Evolutionary conservation across 2,888 invertebrate genomes (phyloP).

Genomic region (Leptothorax acervorum): DNA sequence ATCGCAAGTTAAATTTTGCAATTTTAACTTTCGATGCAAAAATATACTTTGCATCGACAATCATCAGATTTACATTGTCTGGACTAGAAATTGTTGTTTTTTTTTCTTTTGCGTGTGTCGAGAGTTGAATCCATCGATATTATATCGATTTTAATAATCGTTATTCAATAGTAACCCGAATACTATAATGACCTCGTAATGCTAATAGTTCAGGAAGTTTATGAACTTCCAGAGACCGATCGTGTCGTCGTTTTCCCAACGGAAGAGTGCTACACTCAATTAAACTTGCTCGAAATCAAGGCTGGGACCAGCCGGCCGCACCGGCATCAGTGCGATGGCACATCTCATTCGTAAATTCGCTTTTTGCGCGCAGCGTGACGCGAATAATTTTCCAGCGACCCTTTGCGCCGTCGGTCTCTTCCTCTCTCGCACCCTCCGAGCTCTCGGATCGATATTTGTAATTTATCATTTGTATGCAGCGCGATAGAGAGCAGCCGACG

Average conservation of each 20-base stretch:
- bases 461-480: slow-evolving; percentile 85
- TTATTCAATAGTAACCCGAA: background rate
- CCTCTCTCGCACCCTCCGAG: slow-evolving; percentile 61
- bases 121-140: background rate
- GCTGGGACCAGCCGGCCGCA: slow-evolving; percentile 74
- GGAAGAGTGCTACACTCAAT: slow-evolving; percentile 82
- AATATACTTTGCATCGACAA: background rate
- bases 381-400: slow-evolving; percentile 78
- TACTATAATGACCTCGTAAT: slow-evolving; percentile 39
- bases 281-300: slow-evolving; percentile 83
- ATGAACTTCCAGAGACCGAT: slow-evolving; percentile 66
- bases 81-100: background rate
- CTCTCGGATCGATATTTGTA: slow-evolving; percentile 82
- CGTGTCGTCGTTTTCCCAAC: slow-evolving; percentile 74
- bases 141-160: slow-evolving; percentile 9
- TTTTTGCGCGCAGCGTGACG: slow-evolving; percentile 79
- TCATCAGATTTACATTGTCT: background rate
- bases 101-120: background rate
- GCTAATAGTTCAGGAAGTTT: slow-evolving; percentile 60
- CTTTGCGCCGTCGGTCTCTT: slow-evolving; percentile 57
- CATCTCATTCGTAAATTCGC: slow-evolving; percentile 80
- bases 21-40: slow-evolving; percentile 23
- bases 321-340: slow-evolving; percentile 72
- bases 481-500: slow-evolving; percentile 77
- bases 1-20: background rate